A percentile compares a stretch with the other conserved stretches of the same genome.
phyloP scores from a whole-genome alignment of 2,113 vertebrate species.

The Crypturellus undulatus region DNA sequence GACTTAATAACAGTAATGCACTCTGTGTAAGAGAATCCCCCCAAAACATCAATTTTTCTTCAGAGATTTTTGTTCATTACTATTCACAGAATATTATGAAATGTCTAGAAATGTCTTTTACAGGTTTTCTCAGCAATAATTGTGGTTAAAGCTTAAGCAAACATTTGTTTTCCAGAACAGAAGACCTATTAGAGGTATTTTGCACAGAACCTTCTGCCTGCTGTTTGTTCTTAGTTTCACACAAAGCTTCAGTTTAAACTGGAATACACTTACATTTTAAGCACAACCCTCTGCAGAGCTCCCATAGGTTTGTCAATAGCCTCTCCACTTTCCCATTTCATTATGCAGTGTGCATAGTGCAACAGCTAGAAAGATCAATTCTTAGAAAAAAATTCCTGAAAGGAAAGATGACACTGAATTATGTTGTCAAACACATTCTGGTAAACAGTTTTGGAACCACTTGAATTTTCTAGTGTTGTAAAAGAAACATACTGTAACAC shows the following conservation, averaged over 20 bases:
- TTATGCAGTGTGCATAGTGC: neutral
- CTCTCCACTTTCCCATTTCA: neutral
- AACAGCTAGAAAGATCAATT: neutral
- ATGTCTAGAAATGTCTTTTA: neutral
- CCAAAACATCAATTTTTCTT: neutral
- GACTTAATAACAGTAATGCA: too few relatives aligned
- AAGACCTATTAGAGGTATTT: neutral
- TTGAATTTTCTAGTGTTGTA: neutral
- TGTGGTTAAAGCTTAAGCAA: neutral
- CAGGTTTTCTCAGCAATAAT: neutral
- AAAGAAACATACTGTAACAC: neutral
- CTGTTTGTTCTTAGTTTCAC: neutral
- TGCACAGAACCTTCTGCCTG: neutral
- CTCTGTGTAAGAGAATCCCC: neutral
- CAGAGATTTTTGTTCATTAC: neutral
- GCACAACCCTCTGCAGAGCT: neutral
- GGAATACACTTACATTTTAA: neutral
- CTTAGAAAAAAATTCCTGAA: neutral
- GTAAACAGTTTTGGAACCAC: neutral
- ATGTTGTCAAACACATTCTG: neutral
- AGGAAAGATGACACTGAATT: neutral
- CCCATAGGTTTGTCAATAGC: neutral
- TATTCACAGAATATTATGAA: neutral
- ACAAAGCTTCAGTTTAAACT: neutral
- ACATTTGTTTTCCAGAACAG: neutral